Evolutionary conservation across 2,888 invertebrate genomes (phyloP).

Genomic region (Plagodis dolabraria): DNA sequence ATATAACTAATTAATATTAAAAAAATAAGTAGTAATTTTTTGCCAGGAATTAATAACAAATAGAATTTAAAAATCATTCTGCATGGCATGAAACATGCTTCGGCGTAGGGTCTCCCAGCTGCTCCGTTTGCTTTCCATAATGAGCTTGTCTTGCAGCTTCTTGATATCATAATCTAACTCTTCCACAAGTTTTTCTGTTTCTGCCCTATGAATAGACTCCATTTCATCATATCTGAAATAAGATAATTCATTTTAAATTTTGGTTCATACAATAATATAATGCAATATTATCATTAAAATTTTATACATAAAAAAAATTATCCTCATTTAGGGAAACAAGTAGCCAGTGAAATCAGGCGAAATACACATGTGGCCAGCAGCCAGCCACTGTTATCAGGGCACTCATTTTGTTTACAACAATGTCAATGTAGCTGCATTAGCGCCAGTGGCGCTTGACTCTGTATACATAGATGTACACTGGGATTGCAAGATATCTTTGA

Average conservation of each 20-base stretch:
- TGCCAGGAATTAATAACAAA: constrained; percentile 1
- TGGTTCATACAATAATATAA: too few species aligned
- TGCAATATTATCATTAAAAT: too few species aligned
- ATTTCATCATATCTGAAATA: constrained; percentile 63
- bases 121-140: constrained; percentile 67
- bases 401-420: too few species aligned
- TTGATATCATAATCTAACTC: constrained; percentile 68
- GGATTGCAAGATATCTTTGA: too few species aligned
- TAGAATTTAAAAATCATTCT: constrained; percentile 61
- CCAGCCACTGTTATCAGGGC: too few species aligned
- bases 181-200: constrained; percentile 62
- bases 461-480: too few species aligned
- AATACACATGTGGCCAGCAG: too few species aligned
- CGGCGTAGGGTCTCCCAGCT: constrained; percentile 66
- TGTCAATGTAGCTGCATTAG: too few species aligned
- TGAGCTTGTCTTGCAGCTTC: constrained; percentile 65
- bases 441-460: too few species aligned
- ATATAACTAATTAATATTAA: neutral
- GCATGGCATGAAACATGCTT: constrained; percentile 70
- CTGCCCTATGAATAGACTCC: constrained; percentile 58
- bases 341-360: too few species aligned
- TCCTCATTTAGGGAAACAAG: too few species aligned
- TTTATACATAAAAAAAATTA: too few species aligned
- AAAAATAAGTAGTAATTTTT: neutral
- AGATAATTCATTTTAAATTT: neutral